phyloP scores from a whole-genome alignment of 2,888 invertebrate species.

The Drosophila suboccidentalis region DNA sequence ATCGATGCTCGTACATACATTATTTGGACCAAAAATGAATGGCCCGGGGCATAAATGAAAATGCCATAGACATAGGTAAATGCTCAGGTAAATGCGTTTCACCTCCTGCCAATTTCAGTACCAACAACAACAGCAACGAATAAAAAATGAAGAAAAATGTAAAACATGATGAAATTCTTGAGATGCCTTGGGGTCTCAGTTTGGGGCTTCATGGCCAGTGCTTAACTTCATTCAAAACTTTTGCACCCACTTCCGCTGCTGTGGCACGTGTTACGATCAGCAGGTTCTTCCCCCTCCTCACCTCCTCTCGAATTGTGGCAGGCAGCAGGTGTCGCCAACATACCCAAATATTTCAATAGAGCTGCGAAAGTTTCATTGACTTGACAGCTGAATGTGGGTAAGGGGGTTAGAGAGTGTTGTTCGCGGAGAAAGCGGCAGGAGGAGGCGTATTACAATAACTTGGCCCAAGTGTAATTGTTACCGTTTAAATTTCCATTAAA shows the following conservation, averaged over 20 bases:
- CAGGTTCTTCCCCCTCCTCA: not conserved
- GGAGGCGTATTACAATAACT: constrained; percentile 42
- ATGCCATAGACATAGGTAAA: constrained; percentile 47
- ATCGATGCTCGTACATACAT: constrained; percentile 45
- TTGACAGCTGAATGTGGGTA: constrained; percentile 62
- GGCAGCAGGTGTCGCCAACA: constrained; percentile 63
- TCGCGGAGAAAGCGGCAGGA: too few species aligned
- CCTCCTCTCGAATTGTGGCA: not conserved
- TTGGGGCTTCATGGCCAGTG: constrained; percentile 22
- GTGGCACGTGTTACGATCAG: constrained; percentile 55
- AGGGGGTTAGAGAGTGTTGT: not conserved
- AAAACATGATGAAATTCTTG: constrained; percentile 62
- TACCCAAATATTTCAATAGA: constrained; percentile 65
- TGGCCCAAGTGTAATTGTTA: constrained; percentile 75
- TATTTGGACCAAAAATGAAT: constrained; percentile 42
- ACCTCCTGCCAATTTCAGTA: constrained; percentile 14
- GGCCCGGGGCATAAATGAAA: constrained; percentile 54
- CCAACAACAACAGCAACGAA: not conserved
- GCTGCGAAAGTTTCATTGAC: constrained; percentile 71
- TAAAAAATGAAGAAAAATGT: constrained; percentile 7
- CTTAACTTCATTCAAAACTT: constrained; percentile 50
- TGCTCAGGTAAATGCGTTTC: constrained; percentile 18
- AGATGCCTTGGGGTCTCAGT: constrained; percentile 51
- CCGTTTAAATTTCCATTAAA: constrained; percentile 81
- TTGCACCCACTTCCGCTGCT: constrained; percentile 37